Conservation (phyloP, 2,113 vertebrate species). For the Desmodus rotundus region DNA sequence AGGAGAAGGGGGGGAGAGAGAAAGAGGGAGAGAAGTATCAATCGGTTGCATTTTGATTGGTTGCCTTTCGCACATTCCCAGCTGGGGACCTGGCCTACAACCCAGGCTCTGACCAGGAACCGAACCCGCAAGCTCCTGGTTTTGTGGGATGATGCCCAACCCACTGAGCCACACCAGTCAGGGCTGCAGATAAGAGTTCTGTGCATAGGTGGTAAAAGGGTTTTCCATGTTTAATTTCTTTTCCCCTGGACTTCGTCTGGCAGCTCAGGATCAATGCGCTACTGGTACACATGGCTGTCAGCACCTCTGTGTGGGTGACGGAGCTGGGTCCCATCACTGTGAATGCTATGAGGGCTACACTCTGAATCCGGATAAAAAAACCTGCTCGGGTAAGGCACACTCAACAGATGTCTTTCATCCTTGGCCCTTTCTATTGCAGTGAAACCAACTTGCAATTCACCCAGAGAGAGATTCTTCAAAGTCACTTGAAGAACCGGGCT, state of each 20-base stretch:
- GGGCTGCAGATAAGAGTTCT: background rate
- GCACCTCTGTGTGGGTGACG: slow-evolving; percentile 88
- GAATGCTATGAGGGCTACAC: slow-evolving; percentile 88
- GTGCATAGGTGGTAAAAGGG: background rate
- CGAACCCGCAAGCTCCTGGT: too few relatives aligned
- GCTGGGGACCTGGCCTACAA: too few relatives aligned
- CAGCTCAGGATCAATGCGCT: slow-evolving; percentile 88
- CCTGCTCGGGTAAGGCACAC: slow-evolving; percentile 82
- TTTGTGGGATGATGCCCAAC: too few relatives aligned
- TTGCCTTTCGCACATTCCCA: too few relatives aligned
- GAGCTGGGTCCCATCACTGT: slow-evolving; percentile 84
- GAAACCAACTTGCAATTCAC: background rate
- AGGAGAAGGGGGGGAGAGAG: too few relatives aligned
- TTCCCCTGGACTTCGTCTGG: background rate
- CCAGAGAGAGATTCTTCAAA: background rate
- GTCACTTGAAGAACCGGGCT: background rate
- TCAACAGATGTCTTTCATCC: background rate
- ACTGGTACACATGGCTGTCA: slow-evolving; percentile 87
- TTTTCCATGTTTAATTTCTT: background rate
- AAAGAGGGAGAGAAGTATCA: too few relatives aligned
- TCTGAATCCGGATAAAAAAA: slow-evolving; percentile 89
- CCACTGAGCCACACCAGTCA: too few relatives aligned
- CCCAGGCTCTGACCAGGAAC: too few relatives aligned
- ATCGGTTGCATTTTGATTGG: too few relatives aligned
- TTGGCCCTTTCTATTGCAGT: background rate